A percentile compares a stretch with the other conserved stretches of the same genome.
These are phyloP conservation scores for Engystomops pustulosus DNA, from an alignment of 2,113 vertebrate genomes.

Conservation along the genomic window DNA sequence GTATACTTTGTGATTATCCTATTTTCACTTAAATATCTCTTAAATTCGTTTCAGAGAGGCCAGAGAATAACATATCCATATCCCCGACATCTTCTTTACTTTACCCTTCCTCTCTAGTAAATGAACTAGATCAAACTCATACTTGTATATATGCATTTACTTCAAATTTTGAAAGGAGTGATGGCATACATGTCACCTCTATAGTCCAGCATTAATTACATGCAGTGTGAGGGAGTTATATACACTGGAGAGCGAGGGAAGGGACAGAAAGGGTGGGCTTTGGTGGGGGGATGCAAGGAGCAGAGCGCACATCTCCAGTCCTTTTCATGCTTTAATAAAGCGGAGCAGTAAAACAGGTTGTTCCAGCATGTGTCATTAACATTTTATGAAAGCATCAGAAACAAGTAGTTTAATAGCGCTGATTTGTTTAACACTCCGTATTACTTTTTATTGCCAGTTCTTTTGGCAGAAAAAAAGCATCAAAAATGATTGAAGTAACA, in stretches of 20 bases:
- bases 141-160: too few relatives aligned
- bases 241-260: neutral
- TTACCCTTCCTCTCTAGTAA: too few relatives aligned
- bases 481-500: conserved; percentile 45
- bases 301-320: conserved; percentile 58
- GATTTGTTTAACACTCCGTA: conserved; percentile 62
- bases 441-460: conserved; percentile 67
- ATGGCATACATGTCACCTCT: too few relatives aligned
- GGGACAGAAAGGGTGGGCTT: neutral
- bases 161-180: too few relatives aligned
- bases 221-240: neutral
- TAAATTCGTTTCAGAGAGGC: too few relatives aligned
- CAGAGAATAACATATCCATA: too few relatives aligned
- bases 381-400: conserved; percentile 66
- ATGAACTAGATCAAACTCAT: too few relatives aligned
- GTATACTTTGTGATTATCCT: too few relatives aligned
- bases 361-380: conserved; percentile 59
- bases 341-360: conserved; percentile 56
- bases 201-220: too few relatives aligned
- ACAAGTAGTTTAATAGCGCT: conserved; percentile 61
- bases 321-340: conserved; percentile 58
- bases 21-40: too few relatives aligned
- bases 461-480: conserved; percentile 65
- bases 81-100: too few relatives aligned
- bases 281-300: neutral